phyloP scores from a whole-genome alignment of 2,888 invertebrate genomes.

The Tetranychus truncatus region DNA sequence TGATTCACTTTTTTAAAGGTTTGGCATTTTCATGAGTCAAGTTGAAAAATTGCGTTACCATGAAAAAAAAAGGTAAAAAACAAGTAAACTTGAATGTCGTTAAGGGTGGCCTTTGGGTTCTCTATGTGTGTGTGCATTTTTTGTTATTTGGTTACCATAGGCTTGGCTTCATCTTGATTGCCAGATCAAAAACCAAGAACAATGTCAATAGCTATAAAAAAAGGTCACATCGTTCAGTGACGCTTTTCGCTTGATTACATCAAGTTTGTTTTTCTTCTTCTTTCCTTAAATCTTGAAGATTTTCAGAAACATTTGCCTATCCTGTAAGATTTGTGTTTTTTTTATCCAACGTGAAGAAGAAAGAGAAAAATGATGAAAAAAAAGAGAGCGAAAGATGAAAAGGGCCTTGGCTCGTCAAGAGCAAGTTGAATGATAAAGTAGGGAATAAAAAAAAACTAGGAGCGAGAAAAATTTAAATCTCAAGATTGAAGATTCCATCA shows the following conservation, averaged over 20 bases:
- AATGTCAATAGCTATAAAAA: background rate
- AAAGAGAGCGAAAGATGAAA: background rate
- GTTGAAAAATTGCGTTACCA: too few species aligned
- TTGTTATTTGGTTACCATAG: background rate
- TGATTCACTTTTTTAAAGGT: too few species aligned
- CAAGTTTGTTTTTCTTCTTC: background rate
- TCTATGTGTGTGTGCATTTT: background rate
- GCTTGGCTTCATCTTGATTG: background rate
- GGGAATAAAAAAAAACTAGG: too few species aligned
- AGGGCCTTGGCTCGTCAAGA: constrained; percentile 1
- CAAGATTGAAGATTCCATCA: too few species aligned
- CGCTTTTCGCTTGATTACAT: background rate
- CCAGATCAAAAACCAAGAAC: background rate
- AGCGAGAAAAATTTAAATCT: too few species aligned
- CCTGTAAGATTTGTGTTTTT: background rate
- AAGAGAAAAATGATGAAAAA: background rate
- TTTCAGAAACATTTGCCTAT: background rate
- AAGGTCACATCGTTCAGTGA: background rate
- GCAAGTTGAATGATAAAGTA: background rate
- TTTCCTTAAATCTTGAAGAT: background rate
- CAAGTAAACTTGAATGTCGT: background rate
- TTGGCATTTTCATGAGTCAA: too few species aligned
- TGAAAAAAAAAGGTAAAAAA: too few species aligned
- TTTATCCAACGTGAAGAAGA: background rate
- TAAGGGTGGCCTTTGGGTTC: background rate